phyloP scores from a whole-genome alignment of 2,797 vertebrate species.

The Ctenopoma kingsleyae region DNA sequence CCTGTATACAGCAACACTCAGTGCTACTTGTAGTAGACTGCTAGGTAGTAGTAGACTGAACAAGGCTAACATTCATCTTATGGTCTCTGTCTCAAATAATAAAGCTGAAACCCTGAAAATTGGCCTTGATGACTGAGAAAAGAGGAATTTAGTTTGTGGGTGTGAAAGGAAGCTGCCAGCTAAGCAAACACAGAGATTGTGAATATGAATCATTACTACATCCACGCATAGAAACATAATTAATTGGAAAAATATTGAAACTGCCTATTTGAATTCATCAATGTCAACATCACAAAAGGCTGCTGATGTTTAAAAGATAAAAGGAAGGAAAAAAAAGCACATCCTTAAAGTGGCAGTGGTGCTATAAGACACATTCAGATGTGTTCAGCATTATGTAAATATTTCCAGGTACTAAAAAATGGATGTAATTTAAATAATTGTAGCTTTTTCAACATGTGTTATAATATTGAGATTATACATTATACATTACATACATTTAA shows the following conservation, averaged over 20 bases:
- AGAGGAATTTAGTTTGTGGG: constrained; percentile 35
- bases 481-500: not conserved
- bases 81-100: constrained; percentile 24
- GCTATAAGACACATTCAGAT: not conserved
- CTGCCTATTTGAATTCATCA: constrained; percentile 38
- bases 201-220: constrained; percentile 52
- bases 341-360: constrained; percentile 12
- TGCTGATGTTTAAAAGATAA: constrained; percentile 32
- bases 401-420: constrained; percentile 8
- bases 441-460: not conserved
- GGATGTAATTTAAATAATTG: not conserved
- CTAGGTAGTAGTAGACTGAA: constrained; percentile 7
- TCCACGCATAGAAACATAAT: constrained; percentile 27
- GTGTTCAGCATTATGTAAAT: not conserved
- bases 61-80: constrained; percentile 24
- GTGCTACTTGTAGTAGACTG: constrained; percentile 14
- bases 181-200: constrained; percentile 53
- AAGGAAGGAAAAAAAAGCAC: constrained; percentile 1
- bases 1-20: constrained; percentile 19
- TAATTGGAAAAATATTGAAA: constrained; percentile 61
- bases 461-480: not conserved
- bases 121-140: constrained; percentile 35
- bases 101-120: constrained; percentile 55
- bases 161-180: constrained; percentile 49
- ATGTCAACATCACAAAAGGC: constrained; percentile 51